Percentiles rank a stretch among this genome's conserved stretches.
Evolutionary conservation across 2,888 invertebrate species (phyloP).

Genomic region (Rhynchonema sp.): DNA sequence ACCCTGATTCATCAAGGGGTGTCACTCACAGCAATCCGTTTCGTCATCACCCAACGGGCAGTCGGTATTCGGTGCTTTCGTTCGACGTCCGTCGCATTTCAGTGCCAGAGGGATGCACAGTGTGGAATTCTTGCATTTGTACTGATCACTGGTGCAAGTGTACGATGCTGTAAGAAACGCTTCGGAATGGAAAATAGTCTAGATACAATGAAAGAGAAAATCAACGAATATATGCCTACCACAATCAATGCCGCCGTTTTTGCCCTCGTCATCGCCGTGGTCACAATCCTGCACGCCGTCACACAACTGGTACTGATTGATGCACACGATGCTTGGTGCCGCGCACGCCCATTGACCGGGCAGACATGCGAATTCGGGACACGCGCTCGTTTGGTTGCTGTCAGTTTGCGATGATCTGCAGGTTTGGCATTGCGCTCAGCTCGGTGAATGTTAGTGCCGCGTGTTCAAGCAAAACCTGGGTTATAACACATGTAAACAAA

Average conservation of each 20-base stretch:
- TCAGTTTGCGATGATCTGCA: too few species aligned
- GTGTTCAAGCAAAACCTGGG: too few species aligned
- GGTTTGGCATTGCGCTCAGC: too few species aligned
- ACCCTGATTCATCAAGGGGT: too few species aligned
- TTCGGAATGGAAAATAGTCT: too few species aligned
- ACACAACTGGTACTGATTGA: slow-evolving; percentile 62
- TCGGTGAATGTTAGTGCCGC: too few species aligned
- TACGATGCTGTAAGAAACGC: too few species aligned
- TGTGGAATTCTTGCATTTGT: background rate
- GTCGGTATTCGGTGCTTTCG: too few species aligned
- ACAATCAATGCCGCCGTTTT: background rate
- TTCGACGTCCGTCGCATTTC: slow-evolving; percentile 24
- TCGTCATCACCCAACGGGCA: slow-evolving; percentile 4
- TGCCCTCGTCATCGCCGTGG: slow-evolving; percentile 9
- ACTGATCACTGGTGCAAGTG: slow-evolving; percentile 39
- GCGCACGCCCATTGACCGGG: slow-evolving; percentile 38
- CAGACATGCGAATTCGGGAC: slow-evolving; percentile 55
- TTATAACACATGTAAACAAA: too few species aligned
- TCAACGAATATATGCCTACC: background rate
- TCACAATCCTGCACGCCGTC: slow-evolving; percentile 40
- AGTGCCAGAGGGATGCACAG: background rate
- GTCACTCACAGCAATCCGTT: slow-evolving; percentile 1
- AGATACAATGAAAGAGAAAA: too few species aligned
- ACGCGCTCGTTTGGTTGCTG: too few species aligned
- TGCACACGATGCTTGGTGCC: slow-evolving; percentile 26